Percentiles rank a stretch among this genome's conserved stretches.
phyloP scores from a whole-genome alignment of 2,888 invertebrate genomes.

The Agonum fuliginosum region DNA sequence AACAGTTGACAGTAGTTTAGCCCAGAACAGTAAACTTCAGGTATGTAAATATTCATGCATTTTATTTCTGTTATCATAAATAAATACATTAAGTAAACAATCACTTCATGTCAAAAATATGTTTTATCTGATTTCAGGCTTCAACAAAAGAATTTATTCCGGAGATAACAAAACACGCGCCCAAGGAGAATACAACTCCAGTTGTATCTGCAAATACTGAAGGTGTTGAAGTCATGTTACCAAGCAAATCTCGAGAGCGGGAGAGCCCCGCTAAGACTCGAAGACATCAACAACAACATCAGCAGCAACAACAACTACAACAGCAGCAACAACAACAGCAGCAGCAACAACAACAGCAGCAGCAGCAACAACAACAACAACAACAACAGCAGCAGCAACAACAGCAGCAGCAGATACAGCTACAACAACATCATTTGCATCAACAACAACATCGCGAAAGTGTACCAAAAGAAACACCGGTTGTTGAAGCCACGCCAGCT shows the following conservation, averaged over 20 bases:
- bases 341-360: constrained; percentile 52
- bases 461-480: constrained; percentile 34
- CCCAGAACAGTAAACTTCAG: constrained; percentile 71
- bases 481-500: constrained; percentile 5
- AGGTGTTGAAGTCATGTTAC: constrained; percentile 79
- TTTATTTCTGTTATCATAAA: constrained; percentile 25
- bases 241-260: constrained; percentile 71
- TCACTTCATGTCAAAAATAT: constrained; percentile 33
- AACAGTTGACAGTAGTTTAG: constrained; percentile 66
- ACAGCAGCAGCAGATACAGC: constrained; percentile 9
- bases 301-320: constrained; percentile 62
- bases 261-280: constrained; percentile 71
- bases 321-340: constrained; percentile 59
- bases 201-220: constrained; percentile 83
- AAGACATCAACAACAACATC: constrained; percentile 66
- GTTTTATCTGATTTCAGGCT: constrained; percentile 65
- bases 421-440: constrained; percentile 52
- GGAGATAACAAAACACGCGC: constrained; percentile 64
- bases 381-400: constrained; percentile 61
- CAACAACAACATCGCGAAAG: constrained; percentile 44
- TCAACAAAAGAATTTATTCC: constrained; percentile 71
- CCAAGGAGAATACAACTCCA: constrained; percentile 75
- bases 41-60: constrained; percentile 64
- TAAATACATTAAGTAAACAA: constrained; percentile 24
- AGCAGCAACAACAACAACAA: constrained; percentile 64